These are phyloP conservation scores for Podarcis muralis DNA, from an alignment of 2,113 vertebrate species.

Conservation along the genomic window DNA sequence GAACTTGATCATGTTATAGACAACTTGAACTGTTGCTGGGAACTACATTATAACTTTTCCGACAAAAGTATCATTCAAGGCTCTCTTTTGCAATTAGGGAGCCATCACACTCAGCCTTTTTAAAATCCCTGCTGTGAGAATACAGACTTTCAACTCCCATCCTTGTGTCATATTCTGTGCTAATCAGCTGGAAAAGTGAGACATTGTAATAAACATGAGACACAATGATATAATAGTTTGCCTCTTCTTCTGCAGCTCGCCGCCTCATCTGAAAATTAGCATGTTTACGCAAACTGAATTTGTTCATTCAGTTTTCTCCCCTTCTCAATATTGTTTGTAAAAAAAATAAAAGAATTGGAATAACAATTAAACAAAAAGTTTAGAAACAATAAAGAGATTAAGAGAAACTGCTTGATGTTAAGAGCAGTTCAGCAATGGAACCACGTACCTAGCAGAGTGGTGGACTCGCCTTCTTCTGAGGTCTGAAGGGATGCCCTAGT, in stretches of 20 bases:
- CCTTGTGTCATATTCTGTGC: slow-evolving; percentile 59
- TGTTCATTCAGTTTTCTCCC: too few species aligned
- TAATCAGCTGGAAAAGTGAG: slow-evolving; percentile 54
- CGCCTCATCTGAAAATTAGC: slow-evolving; percentile 59
- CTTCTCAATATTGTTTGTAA: background rate
- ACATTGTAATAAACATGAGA: slow-evolving; percentile 14
- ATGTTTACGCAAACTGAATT: slow-evolving; percentile 9
- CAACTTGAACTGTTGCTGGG: slow-evolving; percentile 17
- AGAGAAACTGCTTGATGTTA: too few species aligned
- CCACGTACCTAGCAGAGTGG: too few species aligned
- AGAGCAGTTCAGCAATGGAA: too few species aligned
- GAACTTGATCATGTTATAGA: slow-evolving; percentile 32
- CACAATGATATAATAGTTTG: background rate
- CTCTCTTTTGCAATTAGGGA: slow-evolving; percentile 57
- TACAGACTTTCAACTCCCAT: slow-evolving; percentile 40
- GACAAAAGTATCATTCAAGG: slow-evolving; percentile 52
- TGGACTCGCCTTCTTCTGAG: too few species aligned
- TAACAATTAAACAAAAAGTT: background rate
- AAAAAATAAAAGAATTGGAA: background rate
- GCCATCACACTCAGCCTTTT: slow-evolving; percentile 21
- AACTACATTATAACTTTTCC: slow-evolving; percentile 49
- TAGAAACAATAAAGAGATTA: background rate
- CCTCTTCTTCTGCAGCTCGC: slow-evolving; percentile 48
- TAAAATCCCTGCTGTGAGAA: slow-evolving; percentile 42
- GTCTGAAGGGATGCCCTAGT: too few species aligned